These are phyloP conservation scores for Eurosta solidaginis DNA, from an alignment of 1,140 invertebrate species.

Conservation along the genomic window DNA sequence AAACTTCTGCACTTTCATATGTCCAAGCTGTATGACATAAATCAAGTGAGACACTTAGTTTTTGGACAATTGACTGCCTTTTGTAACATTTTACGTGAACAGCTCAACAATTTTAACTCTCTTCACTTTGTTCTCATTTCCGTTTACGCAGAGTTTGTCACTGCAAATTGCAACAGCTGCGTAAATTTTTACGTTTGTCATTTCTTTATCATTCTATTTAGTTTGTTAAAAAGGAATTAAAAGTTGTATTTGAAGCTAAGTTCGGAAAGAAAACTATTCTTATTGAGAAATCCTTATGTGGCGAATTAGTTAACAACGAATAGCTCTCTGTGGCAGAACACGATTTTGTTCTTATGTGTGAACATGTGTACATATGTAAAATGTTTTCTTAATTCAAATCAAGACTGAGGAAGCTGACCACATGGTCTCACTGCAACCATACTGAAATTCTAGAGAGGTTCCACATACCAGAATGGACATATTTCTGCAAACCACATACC, in stretches of 20 bases:
- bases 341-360: not conserved
- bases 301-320: no score
- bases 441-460: no score
- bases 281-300: no score
- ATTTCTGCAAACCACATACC: no score
- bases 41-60: not conserved
- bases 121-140: constrained; percentile 1
- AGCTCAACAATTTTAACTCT: not conserved
- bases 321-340: no score
- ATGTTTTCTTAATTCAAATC: no score
- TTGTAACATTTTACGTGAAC: not conserved
- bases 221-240: not conserved
- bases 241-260: not conserved
- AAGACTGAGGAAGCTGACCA: no score
- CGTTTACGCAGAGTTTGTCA: not conserved
- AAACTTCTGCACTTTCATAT: not conserved
- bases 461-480: no score
- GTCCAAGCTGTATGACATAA: not conserved
- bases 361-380: no score
- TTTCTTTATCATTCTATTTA: not conserved
- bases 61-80: not conserved
- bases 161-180: not conserved
- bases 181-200: not conserved
- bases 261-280: no score
- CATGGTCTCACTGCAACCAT: no score